Percentiles rank a stretch among this genome's conserved stretches.
These are phyloP conservation scores for Oceanodroma tethys DNA, from an alignment of 2,113 vertebrate genomes.

Conservation along the genomic window DNA sequence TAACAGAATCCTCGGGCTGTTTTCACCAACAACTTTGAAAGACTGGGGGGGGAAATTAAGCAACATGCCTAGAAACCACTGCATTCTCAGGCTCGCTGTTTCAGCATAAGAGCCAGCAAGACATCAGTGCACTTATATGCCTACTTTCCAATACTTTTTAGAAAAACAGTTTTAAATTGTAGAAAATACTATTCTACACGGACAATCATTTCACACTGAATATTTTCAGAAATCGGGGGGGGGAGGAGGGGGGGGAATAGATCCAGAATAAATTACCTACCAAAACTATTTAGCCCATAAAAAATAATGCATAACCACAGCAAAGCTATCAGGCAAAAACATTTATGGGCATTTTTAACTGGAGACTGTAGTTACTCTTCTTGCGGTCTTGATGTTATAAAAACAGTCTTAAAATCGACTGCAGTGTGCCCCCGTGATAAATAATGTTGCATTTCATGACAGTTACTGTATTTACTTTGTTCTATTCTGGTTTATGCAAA, in stretches of 20 bases:
- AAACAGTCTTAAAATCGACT: not conserved
- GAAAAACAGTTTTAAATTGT: not conserved
- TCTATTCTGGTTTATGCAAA: slow-evolving; percentile 26
- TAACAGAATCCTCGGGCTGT: not conserved
- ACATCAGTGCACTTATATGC: accelerated
- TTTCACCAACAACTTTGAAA: not conserved
- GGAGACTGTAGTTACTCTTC: not conserved
- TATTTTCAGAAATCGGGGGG: not conserved
- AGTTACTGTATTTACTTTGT: not conserved
- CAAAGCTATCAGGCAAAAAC: not conserved
- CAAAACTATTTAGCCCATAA: not conserved
- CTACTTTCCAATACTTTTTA: not conserved
- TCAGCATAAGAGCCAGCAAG: not conserved
- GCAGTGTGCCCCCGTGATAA: not conserved
- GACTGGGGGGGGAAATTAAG: accelerated
- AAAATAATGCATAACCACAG: not conserved
- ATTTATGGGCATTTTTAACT: not conserved
- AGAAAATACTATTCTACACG: not conserved
- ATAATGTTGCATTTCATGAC: not conserved
- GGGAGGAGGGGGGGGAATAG: no score
- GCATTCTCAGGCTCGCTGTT: accelerated
- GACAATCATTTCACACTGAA: not conserved
- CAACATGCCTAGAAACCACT: not conserved
- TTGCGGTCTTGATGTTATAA: not conserved
- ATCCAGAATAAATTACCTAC: not conserved